Conservation (phyloP, 2,113 vertebrate genomes). For the Centrocercus urophasianus region DNA sequence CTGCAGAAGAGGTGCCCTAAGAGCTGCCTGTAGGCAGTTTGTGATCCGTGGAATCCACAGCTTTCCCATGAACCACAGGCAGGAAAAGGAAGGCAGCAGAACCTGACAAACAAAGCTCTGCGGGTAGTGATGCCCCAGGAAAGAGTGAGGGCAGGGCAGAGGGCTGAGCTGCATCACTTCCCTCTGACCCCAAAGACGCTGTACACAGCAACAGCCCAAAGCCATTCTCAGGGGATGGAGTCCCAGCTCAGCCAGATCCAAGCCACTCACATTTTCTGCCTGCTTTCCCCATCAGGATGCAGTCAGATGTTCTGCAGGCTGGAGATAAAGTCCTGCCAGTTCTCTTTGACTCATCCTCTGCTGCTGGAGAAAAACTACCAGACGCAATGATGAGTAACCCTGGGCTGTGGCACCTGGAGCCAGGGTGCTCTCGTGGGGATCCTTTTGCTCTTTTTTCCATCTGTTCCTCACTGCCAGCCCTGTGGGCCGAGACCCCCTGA, state of each 20-base stretch:
- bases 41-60: fast-evolving
- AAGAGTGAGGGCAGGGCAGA: not conserved
- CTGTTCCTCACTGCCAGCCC: not conserved
- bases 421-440: not conserved
- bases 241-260: not conserved
- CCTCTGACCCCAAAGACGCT: not conserved
- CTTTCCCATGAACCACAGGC: fast-evolving
- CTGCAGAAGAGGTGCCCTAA: not conserved
- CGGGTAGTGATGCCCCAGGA: not conserved
- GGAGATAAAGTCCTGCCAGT: constrained; percentile 9
- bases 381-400: not conserved
- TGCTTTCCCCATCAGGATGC: constrained; percentile 10
- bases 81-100: not conserved
- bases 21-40: fast-evolving
- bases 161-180: not conserved
- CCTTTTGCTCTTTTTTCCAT: not conserved
- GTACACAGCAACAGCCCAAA: fast-evolving
- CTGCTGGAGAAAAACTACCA: not conserved
- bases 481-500: not conserved
- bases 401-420: not conserved
- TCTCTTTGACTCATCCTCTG: not conserved
- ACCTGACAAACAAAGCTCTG: not conserved
- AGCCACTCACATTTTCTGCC: not conserved
- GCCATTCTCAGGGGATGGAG: not conserved
- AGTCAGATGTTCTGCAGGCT: constrained; percentile 13